Conservation (phyloP, 1,140 invertebrate genomes). For the Drosophila hydei region DNA sequence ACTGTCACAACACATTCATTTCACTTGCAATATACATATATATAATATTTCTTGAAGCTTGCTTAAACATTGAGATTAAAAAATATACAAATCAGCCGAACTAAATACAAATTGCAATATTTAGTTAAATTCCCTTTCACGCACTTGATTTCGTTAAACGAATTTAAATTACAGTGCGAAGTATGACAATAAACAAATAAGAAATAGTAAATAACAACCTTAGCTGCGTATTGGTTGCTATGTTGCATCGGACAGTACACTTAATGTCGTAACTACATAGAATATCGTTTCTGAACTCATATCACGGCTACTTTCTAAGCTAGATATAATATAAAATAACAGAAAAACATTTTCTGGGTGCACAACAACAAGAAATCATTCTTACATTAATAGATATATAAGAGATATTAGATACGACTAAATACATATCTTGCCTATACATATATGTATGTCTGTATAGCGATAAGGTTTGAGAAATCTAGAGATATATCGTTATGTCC, state of each 20-base stretch:
- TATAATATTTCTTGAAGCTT: neutral
- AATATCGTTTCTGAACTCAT: conserved; percentile 36
- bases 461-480: conserved; percentile 36
- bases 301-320: conserved; percentile 41
- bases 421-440: conserved; percentile 19
- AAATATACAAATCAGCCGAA: conserved; percentile 1
- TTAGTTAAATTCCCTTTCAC: neutral
- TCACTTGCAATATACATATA: neutral
- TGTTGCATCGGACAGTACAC: conserved; percentile 11
- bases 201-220: conserved; percentile 24
- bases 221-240: conserved; percentile 17
- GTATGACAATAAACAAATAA: conserved; percentile 13
- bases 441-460: conserved; percentile 18
- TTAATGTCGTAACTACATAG: conserved; percentile 24
- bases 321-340: conserved; percentile 26
- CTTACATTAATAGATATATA: conserved; percentile 28
- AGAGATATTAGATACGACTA: conserved; percentile 13
- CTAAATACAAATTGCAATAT: neutral
- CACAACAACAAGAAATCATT: conserved; percentile 39
- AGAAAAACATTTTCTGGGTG: conserved; percentile 40
- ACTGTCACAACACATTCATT: neutral
- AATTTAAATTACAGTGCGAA: conserved; percentile 24
- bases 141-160: conserved; percentile 16
- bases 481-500: conserved; percentile 41
- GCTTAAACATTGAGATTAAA: neutral